Conservation (phyloP, 2,113 vertebrate species). For the Dasyprocta punctata region DNA sequence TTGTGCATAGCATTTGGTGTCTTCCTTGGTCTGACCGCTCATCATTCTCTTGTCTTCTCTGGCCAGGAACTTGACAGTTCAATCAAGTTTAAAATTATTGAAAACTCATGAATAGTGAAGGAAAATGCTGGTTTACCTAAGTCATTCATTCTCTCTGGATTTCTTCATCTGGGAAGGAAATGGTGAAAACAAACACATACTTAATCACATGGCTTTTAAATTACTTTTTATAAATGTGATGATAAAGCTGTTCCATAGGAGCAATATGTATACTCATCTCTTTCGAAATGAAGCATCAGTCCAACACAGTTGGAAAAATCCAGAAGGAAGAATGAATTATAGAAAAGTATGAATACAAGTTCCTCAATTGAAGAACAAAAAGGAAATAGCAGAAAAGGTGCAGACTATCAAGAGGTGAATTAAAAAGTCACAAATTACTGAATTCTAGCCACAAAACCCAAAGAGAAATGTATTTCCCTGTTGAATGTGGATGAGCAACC, state of each 20-base stretch:
- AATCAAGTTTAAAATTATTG: background rate
- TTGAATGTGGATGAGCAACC: background rate
- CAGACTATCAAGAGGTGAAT: background rate
- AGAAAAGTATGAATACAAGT: background rate
- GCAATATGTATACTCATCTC: background rate
- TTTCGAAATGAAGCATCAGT: background rate
- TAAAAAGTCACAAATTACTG: background rate
- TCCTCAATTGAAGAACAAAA: background rate
- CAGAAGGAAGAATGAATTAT: background rate
- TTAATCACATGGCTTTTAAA: background rate
- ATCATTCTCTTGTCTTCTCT: background rate
- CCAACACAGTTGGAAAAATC: background rate
- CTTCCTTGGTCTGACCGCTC: background rate
- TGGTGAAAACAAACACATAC: background rate
- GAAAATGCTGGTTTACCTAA: background rate
- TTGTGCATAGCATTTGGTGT: accelerated
- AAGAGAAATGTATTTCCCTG: background rate
- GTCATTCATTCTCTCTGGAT: background rate
- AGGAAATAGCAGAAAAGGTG: background rate
- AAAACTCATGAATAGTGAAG: background rate
- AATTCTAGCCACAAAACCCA: background rate
- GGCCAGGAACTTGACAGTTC: background rate
- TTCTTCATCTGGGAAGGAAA: background rate
- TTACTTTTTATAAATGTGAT: background rate
- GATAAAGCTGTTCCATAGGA: background rate